Evolutionary conservation across 2,113 vertebrate genomes (phyloP).

Genomic region (Marmota monax): DNA sequence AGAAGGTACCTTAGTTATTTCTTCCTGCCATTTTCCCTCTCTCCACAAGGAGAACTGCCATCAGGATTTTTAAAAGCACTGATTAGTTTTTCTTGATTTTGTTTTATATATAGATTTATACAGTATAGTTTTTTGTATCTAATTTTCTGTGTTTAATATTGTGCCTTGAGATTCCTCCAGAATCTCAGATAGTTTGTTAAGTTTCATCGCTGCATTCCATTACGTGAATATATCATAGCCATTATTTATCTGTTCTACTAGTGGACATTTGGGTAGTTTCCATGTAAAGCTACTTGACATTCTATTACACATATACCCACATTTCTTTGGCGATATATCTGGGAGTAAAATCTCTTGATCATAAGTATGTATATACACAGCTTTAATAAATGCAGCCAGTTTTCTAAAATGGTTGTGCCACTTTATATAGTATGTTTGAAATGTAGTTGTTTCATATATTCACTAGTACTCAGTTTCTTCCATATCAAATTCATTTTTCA

Average conservation of each 20-base stretch:
- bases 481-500: not conserved
- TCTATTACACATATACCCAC: not conserved
- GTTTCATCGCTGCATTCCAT: slow-evolving; percentile 11
- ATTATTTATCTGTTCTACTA: not conserved
- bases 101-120: slow-evolving; percentile 2
- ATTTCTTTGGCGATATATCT: not conserved
- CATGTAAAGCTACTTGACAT: not conserved
- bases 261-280: not conserved
- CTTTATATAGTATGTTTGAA: not conserved
- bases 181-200: slow-evolving; percentile 3
- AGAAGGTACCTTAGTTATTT: not conserved
- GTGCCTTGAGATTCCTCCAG: not conserved
- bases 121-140: not conserved
- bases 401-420: not conserved
- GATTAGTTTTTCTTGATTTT: slow-evolving; percentile 7
- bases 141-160: slow-evolving; percentile 30
- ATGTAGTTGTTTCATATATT: not conserved
- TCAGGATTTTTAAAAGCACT: not conserved
- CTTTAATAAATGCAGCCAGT: not conserved
- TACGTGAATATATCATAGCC: not conserved
- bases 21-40: not conserved
- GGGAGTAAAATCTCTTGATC: slow-evolving; percentile 35
- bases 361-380: not conserved
- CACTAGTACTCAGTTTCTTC: not conserved
- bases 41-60: not conserved